These are phyloP conservation scores for Lanius collurio DNA, from an alignment of 2,113 vertebrate species.

Conservation along the genomic window DNA sequence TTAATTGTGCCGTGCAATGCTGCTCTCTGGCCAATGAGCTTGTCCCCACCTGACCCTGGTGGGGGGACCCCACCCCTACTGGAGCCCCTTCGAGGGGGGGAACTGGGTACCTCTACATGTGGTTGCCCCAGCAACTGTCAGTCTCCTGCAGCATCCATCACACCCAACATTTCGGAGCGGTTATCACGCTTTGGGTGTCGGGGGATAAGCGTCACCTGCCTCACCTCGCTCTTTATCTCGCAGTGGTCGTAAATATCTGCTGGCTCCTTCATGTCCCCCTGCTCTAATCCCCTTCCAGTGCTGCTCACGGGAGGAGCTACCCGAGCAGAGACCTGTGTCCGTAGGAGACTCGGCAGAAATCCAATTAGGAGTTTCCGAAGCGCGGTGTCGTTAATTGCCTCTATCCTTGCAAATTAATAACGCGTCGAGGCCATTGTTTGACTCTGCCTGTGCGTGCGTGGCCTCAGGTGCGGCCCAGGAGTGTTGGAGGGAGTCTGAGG, in stretches of 20 bases:
- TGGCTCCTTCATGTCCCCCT: background rate
- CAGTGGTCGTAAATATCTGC: background rate
- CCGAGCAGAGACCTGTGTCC: background rate
- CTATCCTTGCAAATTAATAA: background rate
- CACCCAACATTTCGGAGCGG: background rate
- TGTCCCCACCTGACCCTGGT: background rate
- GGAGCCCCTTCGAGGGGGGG: background rate
- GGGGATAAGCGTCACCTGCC: background rate
- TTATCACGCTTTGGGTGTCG: background rate
- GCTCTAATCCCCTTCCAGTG: background rate
- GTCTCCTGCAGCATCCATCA: background rate
- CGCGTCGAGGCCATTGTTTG: background rate
- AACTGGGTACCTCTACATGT: background rate
- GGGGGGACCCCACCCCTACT: background rate
- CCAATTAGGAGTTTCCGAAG: background rate
- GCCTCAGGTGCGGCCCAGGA: background rate
- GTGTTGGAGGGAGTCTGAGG: background rate
- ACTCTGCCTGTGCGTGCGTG: background rate
- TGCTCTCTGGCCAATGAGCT: background rate
- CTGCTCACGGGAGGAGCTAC: background rate
- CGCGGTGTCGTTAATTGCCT: background rate
- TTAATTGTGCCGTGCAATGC: accelerated
- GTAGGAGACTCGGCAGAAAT: background rate
- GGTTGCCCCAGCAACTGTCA: conserved; percentile 34
- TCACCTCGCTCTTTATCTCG: background rate